Conservation (phyloP, 2,113 vertebrate genomes). For the Entelurus aequoreus region DNA sequence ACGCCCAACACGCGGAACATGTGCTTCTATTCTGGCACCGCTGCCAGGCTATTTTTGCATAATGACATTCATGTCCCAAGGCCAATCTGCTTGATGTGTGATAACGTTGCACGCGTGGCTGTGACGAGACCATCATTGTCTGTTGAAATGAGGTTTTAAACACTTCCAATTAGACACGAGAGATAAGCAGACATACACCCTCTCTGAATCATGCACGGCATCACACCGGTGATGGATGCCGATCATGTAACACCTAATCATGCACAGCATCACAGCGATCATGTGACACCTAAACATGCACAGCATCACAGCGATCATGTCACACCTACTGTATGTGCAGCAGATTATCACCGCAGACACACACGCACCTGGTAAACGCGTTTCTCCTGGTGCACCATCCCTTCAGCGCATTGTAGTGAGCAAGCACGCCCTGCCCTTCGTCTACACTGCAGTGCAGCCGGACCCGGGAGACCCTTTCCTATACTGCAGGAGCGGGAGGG, state of each 20-base stretch:
- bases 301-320: background rate
- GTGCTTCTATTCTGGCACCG: conserved; percentile 9
- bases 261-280: conserved; percentile 13
- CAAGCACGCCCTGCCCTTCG: conserved; percentile 57
- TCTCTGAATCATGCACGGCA: conserved; percentile 37
- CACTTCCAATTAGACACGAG: background rate
- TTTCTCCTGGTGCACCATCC: conserved; percentile 78
- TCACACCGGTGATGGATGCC: conserved; percentile 28
- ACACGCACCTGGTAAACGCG: conserved; percentile 75
- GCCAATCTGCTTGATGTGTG: conserved; percentile 3
- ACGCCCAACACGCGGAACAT: background rate
- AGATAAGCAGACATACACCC: conserved; percentile 30
- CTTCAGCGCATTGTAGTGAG: conserved; percentile 67
- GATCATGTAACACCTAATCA: conserved; percentile 33
- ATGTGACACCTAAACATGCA: too few relatives aligned
- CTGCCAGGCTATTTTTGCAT: background rate
- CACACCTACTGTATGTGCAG: background rate
- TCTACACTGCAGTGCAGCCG: conserved; percentile 72
- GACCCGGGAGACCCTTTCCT: conserved; percentile 68
- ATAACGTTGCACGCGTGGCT: conserved; percentile 12
- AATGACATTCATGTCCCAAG: conserved; percentile 1
- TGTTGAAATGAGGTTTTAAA: background rate
- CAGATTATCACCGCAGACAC: background rate
- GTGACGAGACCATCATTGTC: conserved; percentile 33
- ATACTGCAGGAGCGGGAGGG: conserved; percentile 58